phyloP scores from a whole-genome alignment of 2,113 vertebrate species.

The Corynorhinus townsendii region DNA sequence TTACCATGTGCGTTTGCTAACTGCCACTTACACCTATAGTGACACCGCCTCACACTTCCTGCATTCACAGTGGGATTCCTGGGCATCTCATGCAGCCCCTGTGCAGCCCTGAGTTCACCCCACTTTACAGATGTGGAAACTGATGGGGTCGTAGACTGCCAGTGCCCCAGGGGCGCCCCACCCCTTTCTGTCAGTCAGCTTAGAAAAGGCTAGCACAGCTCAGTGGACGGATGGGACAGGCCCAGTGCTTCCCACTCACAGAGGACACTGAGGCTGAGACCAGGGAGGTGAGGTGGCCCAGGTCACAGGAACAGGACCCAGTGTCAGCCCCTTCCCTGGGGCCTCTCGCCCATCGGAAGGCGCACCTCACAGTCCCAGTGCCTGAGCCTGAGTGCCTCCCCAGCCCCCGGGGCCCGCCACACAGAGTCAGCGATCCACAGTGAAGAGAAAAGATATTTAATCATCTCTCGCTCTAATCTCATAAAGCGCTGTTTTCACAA shows the following conservation, averaged over 20 bases:
- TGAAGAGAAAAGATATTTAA: constrained; percentile 60
- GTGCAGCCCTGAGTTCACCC: background rate
- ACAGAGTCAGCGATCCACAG: constrained; percentile 44
- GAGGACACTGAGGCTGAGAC: background rate
- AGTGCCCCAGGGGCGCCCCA: background rate
- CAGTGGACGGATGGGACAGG: background rate
- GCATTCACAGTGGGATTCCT: background rate
- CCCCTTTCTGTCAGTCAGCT: background rate
- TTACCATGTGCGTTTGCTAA: too few species aligned
- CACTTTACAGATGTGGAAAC: too few species aligned
- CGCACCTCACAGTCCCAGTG: fast-evolving
- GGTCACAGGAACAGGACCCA: fast-evolving
- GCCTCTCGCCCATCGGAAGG: fast-evolving
- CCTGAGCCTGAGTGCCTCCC: fast-evolving
- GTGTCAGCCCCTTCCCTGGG: background rate
- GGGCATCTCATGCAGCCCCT: too few species aligned
- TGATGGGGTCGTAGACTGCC: fast-evolving
- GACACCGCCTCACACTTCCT: background rate
- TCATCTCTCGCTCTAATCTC: constrained; percentile 47
- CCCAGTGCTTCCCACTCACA: background rate
- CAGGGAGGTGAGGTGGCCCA: background rate
- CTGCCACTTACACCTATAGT: background rate
- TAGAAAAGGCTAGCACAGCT: background rate
- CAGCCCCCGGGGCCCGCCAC: background rate
- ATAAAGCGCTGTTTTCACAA: constrained; percentile 60